phyloP scores from a whole-genome alignment of 1,140 invertebrate genomes.

The Centruroides sculpturatus region DNA sequence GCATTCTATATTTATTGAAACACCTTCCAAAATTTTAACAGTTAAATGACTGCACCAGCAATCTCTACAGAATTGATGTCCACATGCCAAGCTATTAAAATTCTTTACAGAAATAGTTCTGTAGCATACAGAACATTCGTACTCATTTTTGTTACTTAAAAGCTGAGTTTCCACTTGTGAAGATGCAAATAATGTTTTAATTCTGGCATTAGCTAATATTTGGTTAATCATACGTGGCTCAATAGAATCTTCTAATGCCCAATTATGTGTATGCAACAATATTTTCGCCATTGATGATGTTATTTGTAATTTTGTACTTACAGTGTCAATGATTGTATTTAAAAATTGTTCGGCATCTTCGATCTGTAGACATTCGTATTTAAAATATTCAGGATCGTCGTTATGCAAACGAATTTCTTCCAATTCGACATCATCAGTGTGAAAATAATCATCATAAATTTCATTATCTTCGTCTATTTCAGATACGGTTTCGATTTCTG shows the following conservation, averaged over 20 bases:
- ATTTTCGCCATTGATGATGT: slow-evolving; percentile 8
- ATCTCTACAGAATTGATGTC: slow-evolving; percentile 81
- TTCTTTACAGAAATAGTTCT: too few relatives aligned
- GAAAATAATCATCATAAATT: slow-evolving; percentile 39
- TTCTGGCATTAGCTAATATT: too few relatives aligned
- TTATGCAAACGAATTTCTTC: slow-evolving; percentile 42
- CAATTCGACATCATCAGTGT: slow-evolving; percentile 42
- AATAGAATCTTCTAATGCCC: slow-evolving; percentile 54
- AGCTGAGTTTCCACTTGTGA: too few relatives aligned
- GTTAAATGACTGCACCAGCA: slow-evolving; percentile 93
- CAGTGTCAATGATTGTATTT: slow-evolving; percentile 77
- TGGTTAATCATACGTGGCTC: slow-evolving; percentile 38
- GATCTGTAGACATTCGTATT: slow-evolving; percentile 69
- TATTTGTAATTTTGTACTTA: slow-evolving; percentile 58
- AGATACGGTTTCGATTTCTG: too few relatives aligned
- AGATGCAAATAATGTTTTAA: too few relatives aligned
- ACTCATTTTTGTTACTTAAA: too few relatives aligned
- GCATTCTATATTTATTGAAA: slow-evolving; percentile 70
- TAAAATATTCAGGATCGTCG: slow-evolving; percentile 78
- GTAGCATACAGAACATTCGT: too few relatives aligned
- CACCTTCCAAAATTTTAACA: slow-evolving; percentile 79
- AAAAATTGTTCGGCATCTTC: slow-evolving; percentile 83
- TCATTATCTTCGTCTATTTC: slow-evolving; percentile 21
- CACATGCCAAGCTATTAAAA: slow-evolving; percentile 37
- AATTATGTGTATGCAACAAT: slow-evolving; percentile 68